Percentiles rank a stretch among this genome's conserved stretches.
Evolutionary conservation across 1,140 invertebrate species (phyloP).

Genomic region (Arion vulgaris): DNA sequence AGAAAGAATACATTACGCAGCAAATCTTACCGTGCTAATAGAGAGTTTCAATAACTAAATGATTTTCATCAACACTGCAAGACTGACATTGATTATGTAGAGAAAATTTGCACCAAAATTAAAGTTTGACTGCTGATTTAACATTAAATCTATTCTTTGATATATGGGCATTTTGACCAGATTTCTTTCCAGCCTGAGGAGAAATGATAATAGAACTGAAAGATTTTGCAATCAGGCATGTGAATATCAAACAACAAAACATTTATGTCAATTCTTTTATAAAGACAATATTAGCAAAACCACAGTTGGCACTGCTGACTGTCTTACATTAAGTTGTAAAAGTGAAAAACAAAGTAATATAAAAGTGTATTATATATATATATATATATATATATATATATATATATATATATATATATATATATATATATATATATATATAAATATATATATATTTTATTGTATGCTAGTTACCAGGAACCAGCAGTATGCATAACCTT

Average conservation of each 20-base stretch:
- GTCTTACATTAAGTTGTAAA: no score
- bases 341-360: no score
- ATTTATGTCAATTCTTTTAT: not conserved
- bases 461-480: no score
- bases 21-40: not conserved
- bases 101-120: not conserved
- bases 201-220: not conserved
- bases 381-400: no score
- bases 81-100: not conserved
- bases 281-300: no score
- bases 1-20: not conserved
- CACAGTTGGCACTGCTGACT: no score
- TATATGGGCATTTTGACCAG: conserved; percentile 7
- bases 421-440: no score
- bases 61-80: not conserved
- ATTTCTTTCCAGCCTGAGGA: conserved; percentile 25
- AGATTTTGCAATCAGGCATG: not conserved
- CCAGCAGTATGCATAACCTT: no score
- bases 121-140: not conserved
- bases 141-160: not conserved
- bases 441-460: no score
- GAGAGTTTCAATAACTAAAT: not conserved
- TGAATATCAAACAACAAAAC: not conserved
- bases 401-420: no score
- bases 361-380: no score